Conservation (phyloP, 2,888 invertebrate species). For the Volucella bombylans region DNA sequence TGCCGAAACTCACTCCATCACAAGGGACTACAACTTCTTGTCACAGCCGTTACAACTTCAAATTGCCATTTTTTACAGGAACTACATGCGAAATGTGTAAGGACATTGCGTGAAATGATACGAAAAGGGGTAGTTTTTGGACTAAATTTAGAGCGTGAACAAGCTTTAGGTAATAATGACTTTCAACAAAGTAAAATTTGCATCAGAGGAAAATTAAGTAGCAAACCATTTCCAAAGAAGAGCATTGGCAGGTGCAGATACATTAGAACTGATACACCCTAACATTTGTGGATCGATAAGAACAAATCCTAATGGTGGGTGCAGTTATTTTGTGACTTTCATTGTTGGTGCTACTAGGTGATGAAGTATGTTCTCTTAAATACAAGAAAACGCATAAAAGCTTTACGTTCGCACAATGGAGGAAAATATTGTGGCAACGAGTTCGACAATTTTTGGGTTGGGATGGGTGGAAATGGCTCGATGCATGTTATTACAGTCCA, state of each 20-base stretch:
- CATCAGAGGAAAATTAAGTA: background rate
- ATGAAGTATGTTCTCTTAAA: constrained; percentile 15
- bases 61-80: too few species aligned
- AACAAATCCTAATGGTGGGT: too few species aligned
- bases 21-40: too few species aligned
- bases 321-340: too few species aligned
- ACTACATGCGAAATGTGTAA: background rate
- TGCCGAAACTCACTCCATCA: too few species aligned
- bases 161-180: too few species aligned
- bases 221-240: constrained; percentile 7
- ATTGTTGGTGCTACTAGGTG: background rate
- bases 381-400: background rate
- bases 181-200: constrained; percentile 14
- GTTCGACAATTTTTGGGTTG: background rate
- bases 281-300: constrained; percentile 1
- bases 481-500: too few species aligned
- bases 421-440: background rate
- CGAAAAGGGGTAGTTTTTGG: background rate
- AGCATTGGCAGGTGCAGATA: background rate
- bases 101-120: constrained; percentile 1
- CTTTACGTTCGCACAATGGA: constrained; percentile 1
- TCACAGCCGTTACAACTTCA: too few species aligned
- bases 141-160: background rate
- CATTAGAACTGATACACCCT: constrained; percentile 3
- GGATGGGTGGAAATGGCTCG: too few species aligned